Percentiles rank a stretch among this genome's conserved stretches.
Evolutionary conservation across 2,113 vertebrate genomes (phyloP).

Genomic region (Gobio gobio): DNA sequence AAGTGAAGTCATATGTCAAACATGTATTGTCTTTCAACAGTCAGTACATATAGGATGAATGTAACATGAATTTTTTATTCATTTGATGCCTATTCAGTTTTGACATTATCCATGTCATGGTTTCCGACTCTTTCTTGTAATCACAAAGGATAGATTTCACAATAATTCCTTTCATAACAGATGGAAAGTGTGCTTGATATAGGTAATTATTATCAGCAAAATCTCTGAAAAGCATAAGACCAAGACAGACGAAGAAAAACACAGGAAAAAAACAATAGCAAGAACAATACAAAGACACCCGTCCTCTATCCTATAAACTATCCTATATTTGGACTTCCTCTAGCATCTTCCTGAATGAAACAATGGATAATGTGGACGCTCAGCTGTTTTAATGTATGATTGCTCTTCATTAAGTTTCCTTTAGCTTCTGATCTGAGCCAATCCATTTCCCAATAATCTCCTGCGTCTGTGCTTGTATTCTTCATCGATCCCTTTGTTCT

Average conservation of each 20-base stretch:
- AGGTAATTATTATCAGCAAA: not conserved
- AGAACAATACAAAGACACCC: not conserved
- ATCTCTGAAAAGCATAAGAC: not conserved
- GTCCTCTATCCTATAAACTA: not conserved
- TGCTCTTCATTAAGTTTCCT: constrained; percentile 54
- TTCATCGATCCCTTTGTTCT: constrained; percentile 54
- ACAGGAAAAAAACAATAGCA: not conserved
- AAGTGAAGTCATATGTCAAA: constrained; percentile 36
- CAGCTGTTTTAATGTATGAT: constrained; percentile 49
- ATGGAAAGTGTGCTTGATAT: not conserved
- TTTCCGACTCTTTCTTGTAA: not conserved
- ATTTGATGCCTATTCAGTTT: not conserved
- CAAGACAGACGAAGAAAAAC: not conserved
- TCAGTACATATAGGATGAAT: not conserved
- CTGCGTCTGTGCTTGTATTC: constrained; percentile 50
- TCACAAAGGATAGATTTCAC: not conserved
- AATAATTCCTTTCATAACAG: not conserved
- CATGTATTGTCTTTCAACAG: constrained; percentile 19
- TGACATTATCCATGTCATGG: not conserved
- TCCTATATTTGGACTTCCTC: constrained; percentile 9
- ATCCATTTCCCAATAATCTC: constrained; percentile 59
- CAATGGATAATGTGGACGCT: not conserved
- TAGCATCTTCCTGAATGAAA: constrained; percentile 9
- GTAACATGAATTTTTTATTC: not conserved
- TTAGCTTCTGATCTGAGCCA: constrained; percentile 47